Base-by-base conservation (phyloP, 2,113 vertebrate genomes). In the Rostratula benghalensis region DNA sequence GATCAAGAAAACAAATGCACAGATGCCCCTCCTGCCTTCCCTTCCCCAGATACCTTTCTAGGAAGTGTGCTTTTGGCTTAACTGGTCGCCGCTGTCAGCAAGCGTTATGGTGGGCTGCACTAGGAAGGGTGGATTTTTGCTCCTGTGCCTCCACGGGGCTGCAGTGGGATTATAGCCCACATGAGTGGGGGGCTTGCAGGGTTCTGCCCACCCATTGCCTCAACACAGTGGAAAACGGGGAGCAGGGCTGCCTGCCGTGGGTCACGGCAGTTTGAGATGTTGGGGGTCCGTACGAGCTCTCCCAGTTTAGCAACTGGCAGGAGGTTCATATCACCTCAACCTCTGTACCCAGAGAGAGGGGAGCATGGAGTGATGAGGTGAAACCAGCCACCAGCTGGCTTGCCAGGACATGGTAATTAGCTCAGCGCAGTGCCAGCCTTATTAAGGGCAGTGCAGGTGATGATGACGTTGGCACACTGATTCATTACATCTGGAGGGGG, bases 401-500 rank as follows among this genome's bases (percentile, higher is more conserved):
- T 89, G 46, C 80, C 69, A 65, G 92, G 54, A 50, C 59, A 1
- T 3, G 25, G 87, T 60, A 90, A 95, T 94, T 89, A 95, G 83
- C 88, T 85, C 82, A 57, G 85, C 3, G 17, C 90, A 19, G 83
- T 89, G 86, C 85, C 90, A 96, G 86, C 85, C 83, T 90, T 93
- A 95, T 92, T 95, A 97, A 94, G 92, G 84, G 87, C 90, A 87
- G 82, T 41, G 81, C 95, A 93, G 95, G 95, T 95, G 95, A 96
- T 68, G 83, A 85, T 96, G 93, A 95, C 83, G 87, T 93, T 92
- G 91, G 85, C 88, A 35, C 93, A 96, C 84, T 92, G 96, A 97
- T 97, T 97, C 87, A 91, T 97, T 96, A 93, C 95, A 97, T 96
- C 94, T 95, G 90, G 83, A 97, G 71, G 89, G 95, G 95, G 93